Evolutionary conservation across 2,113 vertebrate species (phyloP).

Genomic region (Amphiprion percula): DNA sequence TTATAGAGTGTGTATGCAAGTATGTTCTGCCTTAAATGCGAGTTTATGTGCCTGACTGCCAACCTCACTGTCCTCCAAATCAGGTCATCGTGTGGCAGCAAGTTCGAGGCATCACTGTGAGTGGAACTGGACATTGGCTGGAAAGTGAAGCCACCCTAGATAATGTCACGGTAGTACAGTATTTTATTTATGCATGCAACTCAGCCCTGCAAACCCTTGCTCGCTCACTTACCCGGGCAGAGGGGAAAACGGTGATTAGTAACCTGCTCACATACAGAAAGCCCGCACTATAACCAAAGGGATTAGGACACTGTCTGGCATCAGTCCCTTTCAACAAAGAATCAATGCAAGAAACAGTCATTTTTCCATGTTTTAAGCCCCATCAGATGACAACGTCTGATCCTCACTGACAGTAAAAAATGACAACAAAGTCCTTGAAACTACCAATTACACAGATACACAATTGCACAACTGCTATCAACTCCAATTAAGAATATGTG

Average conservation of each 20-base stretch:
- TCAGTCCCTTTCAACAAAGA: constrained; percentile 16
- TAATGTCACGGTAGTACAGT: constrained; percentile 55
- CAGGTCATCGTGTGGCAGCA: constrained; percentile 64
- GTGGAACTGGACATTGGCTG: constrained; percentile 34
- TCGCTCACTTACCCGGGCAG: neutral
- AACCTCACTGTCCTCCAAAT: constrained; percentile 46
- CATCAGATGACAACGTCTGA: constrained; percentile 12
- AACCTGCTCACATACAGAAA: constrained; percentile 77
- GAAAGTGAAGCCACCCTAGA: constrained; percentile 64
- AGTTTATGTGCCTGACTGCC: constrained; percentile 21
- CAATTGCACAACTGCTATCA: neutral
- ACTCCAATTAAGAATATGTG: neutral
- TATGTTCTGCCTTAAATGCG: constrained; percentile 32
- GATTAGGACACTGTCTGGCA: constrained; percentile 10
- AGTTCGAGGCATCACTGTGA: constrained; percentile 37
- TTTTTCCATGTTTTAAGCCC: constrained; percentile 1
- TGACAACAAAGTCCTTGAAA: neutral
- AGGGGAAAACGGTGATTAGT: constrained; percentile 75
- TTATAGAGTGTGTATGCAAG: neutral
- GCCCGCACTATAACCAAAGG: constrained; percentile 34
- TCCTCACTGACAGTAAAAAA: neutral
- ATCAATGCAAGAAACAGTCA: constrained; percentile 1
- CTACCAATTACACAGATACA: neutral
- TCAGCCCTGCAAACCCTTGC: constrained; percentile 14
- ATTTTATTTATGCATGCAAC: constrained; percentile 56